Percentiles rank a stretch among this genome's conserved stretches.
phyloP scores from a whole-genome alignment of 2,797 vertebrate species.

The Ficedula albicollis region DNA sequence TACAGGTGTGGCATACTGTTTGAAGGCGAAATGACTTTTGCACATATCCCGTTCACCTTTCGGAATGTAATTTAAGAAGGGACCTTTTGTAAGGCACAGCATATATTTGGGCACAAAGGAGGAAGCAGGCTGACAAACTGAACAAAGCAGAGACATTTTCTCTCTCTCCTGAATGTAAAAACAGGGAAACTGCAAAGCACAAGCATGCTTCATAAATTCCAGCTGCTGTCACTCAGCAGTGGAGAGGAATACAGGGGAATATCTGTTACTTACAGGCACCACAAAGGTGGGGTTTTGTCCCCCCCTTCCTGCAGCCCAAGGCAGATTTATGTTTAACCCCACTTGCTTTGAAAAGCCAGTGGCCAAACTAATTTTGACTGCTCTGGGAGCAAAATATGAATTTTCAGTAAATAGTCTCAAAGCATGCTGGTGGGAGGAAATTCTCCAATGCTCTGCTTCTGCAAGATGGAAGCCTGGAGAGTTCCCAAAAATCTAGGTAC shows the following conservation, averaged over 20 bases:
- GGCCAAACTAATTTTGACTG: background rate
- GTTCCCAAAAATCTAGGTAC: background rate
- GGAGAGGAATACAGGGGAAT: conserved; percentile 43
- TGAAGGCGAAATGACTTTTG: conserved; percentile 41
- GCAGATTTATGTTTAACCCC: background rate
- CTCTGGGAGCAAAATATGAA: background rate
- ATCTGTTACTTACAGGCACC: conserved; percentile 45
- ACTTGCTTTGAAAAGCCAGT: background rate
- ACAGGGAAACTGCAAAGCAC: conserved; percentile 29
- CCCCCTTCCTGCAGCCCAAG: background rate
- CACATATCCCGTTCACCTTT: conserved; percentile 29
- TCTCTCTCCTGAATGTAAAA: conserved; percentile 51
- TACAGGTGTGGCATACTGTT: conserved; percentile 33
- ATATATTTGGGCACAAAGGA: conserved; percentile 23
- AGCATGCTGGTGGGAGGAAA: background rate
- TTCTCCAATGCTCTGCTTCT: background rate
- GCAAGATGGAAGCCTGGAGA: background rate
- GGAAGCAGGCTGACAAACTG: conserved; percentile 52
- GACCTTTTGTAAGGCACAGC: background rate
- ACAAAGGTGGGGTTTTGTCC: fast-evolving
- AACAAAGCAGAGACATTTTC: conserved; percentile 46
- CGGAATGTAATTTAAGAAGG: conserved; percentile 57
- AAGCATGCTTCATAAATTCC: conserved; percentile 61
- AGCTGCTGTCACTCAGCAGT: conserved; percentile 47
- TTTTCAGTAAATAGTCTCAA: background rate